Conservation (phyloP, 1,140 invertebrate genomes). For the Liolophura sinensis region DNA sequence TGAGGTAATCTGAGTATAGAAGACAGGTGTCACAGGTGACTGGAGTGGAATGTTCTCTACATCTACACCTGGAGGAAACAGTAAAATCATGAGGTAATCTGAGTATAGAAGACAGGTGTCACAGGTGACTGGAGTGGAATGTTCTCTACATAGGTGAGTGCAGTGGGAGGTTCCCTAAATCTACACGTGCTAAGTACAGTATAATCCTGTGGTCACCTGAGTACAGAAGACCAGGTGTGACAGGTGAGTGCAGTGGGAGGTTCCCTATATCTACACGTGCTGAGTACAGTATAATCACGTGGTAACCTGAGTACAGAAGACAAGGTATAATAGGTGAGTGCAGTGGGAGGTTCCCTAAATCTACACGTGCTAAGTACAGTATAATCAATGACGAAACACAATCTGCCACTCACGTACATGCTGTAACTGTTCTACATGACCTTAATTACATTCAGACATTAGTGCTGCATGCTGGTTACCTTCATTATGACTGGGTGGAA, state of each 20-base stretch:
- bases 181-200: too few relatives aligned
- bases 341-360: neutral
- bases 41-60: too few relatives aligned
- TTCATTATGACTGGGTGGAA: constrained; percentile 53
- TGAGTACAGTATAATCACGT: too few relatives aligned
- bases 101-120: too few relatives aligned
- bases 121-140: neutral
- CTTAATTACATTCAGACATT: neutral
- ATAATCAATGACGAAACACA: too few relatives aligned
- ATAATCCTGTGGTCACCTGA: constrained; percentile 2
- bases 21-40: too few relatives aligned
- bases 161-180: neutral
- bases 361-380: too few relatives aligned
- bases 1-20: too few relatives aligned
- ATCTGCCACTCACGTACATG: too few relatives aligned
- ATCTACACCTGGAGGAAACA: too few relatives aligned
- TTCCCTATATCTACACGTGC: neutral
- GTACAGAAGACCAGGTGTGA: constrained; percentile 19
- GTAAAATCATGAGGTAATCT: neutral
- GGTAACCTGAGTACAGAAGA: constrained; percentile 17
- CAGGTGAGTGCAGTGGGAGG: neutral
- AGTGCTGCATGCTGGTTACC: constrained; percentile 24
- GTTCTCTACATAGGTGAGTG: neutral
- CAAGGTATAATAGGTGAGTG: constrained; percentile 14
- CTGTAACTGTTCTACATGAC: too few relatives aligned